Base-by-base conservation (phyloP, 2,797 vertebrate genomes). In the Tiaroga cobitis region DNA sequence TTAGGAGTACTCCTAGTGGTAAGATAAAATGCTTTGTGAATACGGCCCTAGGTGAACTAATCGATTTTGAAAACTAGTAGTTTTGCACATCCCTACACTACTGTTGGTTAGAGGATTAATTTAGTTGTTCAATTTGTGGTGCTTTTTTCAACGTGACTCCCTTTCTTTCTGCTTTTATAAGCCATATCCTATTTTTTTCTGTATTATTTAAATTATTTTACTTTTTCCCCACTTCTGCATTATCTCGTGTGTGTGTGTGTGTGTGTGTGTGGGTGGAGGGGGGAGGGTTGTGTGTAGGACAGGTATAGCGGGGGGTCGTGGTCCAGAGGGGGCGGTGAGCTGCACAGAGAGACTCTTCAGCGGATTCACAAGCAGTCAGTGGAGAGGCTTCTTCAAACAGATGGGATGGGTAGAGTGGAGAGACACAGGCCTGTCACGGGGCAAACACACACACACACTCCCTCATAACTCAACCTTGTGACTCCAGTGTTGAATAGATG, bases 321-420 rank as follows among this genome's bases (percentile, higher is more conserved):
- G 76, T 80, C 76, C 68, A 9, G 83, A 85, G 83, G 83, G 83
- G 79, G 85, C 43, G 85, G n/a, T 76, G 49, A 77, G 70, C 85
- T 82, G 79, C 24, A 73, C 49, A 4, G 67, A 85, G 56, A 79
- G 83, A 85, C 86, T 80, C 79, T 83, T 83, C 85, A 79, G 85
- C n/a, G 1, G 68, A 77, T 83, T 63, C 72, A 79, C 75, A 82
- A 78, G 86, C 80, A 68, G 83, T 68, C 39, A 83, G 76, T 76
- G 82, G 83, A 88, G 80, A 79, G 81, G 75, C 80, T 82, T 85
- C 80, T 88, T 73, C 46, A 81, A 54, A 69, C 37, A 72, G 74
- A 78, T 84, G 74, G 76, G 87, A 84, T 79, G 56, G 76, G 46
- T 70, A 68, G 75, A 85, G 76, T 73, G 51, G 73, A 77, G 73